Evolutionary conservation across 92 coral and sea anemone genomes (phyloP).

Genomic region (Palythoa grandiflora): DNA sequence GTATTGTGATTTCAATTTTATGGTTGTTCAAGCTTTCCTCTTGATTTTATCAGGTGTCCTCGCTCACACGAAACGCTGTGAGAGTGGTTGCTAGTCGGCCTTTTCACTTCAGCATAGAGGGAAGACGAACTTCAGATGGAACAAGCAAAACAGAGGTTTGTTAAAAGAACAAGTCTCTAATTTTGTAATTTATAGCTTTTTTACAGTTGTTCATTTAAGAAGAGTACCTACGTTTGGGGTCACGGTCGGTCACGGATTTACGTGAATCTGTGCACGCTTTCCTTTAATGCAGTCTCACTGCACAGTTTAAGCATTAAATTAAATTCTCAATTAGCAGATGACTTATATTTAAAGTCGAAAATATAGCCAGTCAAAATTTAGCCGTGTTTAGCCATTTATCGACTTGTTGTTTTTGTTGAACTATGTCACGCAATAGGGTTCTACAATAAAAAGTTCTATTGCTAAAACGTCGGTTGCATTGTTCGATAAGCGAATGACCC

Average conservation of each 20-base stretch:
- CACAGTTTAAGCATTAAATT: neutral
- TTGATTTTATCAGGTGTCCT: conserved; percentile 58
- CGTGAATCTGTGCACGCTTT: conserved; percentile 16
- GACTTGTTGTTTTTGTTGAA: neutral
- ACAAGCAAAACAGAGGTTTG: conserved; percentile 86
- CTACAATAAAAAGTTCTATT: neutral
- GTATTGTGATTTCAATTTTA: neutral
- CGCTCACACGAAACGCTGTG: conserved; percentile 64
- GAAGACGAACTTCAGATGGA: conserved; percentile 76
- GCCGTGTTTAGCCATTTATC: neutral
- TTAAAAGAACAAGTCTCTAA: neutral
- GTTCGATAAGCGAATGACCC: no score
- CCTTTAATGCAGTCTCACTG: neutral
- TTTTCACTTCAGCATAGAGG: conserved; percentile 86
- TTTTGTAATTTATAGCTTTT: neutral
- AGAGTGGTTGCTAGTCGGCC: conserved; percentile 67
- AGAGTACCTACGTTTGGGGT: neutral
- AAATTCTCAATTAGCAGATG: no score
- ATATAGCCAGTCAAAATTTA: neutral
- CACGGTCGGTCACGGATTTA: neutral
- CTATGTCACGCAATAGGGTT: neutral
- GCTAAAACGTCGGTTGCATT: no score
- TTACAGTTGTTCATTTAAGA: neutral
- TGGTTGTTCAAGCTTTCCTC: no score
- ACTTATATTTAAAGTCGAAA: neutral